These are phyloP conservation scores for Hippocampus kuda DNA, from an alignment of 2,797 vertebrate species.

Conservation along the genomic window DNA sequence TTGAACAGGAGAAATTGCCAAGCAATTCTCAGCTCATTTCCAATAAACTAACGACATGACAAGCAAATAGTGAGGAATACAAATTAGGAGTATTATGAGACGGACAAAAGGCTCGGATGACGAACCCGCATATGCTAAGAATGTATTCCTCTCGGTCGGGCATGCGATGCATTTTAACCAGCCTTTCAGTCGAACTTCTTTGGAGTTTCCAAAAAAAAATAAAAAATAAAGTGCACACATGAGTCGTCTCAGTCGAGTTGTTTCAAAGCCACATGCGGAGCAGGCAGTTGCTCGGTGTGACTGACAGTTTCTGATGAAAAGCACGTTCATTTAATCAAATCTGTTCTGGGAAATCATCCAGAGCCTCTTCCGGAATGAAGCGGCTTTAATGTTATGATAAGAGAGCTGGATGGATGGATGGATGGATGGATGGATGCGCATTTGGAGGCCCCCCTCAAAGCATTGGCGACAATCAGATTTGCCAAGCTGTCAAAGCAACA, in stretches of 20 bases:
- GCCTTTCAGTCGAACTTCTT: neutral
- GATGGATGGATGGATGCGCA: neutral
- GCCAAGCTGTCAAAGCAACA: neutral
- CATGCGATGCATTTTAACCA: neutral
- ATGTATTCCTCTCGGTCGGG: neutral
- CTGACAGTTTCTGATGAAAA: constrained; percentile 7
- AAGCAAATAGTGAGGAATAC: neutral
- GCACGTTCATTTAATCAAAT: constrained; percentile 7
- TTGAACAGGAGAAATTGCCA: too few species aligned
- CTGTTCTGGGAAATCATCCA: neutral
- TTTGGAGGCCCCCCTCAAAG: neutral
- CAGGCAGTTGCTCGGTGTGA: neutral
- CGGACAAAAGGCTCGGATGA: neutral
- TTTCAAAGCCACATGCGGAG: neutral
- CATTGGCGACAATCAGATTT: neutral
- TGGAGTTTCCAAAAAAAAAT: too few species aligned
- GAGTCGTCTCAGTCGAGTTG: neutral
- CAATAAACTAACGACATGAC: neutral
- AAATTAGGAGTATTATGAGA: neutral
- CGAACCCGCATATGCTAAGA: neutral
- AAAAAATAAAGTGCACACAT: too few species aligned
- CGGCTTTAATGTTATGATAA: constrained; percentile 3
- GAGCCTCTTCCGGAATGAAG: constrained; percentile 4
- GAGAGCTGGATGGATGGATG: neutral
- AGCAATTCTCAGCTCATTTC: neutral